Evolutionary conservation across 2,113 vertebrate species (phyloP).

Genomic region (Lipophrys pholis): DNA sequence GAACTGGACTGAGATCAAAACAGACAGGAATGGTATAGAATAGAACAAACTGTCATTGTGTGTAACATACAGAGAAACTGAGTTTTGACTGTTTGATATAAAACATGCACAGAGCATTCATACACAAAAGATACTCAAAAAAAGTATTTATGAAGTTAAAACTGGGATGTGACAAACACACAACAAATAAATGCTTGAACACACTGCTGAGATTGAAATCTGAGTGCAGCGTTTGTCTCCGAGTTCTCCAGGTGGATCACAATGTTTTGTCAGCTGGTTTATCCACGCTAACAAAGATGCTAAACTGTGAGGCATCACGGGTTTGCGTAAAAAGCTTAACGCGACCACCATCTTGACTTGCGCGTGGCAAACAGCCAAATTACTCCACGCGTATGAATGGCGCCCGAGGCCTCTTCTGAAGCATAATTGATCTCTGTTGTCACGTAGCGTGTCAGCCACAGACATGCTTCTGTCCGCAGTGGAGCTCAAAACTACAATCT

Average conservation of each 20-base stretch:
- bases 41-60: no score
- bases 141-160: no score
- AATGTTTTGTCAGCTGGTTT: slow-evolving; percentile 43
- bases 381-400: slow-evolving; percentile 17
- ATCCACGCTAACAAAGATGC: slow-evolving; percentile 42
- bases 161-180: not conserved
- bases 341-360: slow-evolving; percentile 30
- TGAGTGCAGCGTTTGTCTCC: not conserved
- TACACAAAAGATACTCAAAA: no score
- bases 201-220: slow-evolving; percentile 5
- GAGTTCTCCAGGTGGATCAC: not conserved
- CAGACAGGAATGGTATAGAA: no score
- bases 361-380: slow-evolving; percentile 34
- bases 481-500: no score
- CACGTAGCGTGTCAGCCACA: not conserved
- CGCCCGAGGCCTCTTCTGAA: slow-evolving; percentile 1
- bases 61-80: no score
- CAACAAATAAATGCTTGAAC: not conserved
- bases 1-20: no score
- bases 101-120: no score
- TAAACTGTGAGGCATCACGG: slow-evolving; percentile 2
- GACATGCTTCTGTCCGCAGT: no score
- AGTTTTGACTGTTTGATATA: no score
- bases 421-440: slow-evolving; percentile 8
- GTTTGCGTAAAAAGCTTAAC: slow-evolving; percentile 32